A percentile compares a stretch with the other conserved stretches of the same genome.
phyloP scores from a whole-genome alignment of 1,140 invertebrate species.

The Danaus plexippus region DNA sequence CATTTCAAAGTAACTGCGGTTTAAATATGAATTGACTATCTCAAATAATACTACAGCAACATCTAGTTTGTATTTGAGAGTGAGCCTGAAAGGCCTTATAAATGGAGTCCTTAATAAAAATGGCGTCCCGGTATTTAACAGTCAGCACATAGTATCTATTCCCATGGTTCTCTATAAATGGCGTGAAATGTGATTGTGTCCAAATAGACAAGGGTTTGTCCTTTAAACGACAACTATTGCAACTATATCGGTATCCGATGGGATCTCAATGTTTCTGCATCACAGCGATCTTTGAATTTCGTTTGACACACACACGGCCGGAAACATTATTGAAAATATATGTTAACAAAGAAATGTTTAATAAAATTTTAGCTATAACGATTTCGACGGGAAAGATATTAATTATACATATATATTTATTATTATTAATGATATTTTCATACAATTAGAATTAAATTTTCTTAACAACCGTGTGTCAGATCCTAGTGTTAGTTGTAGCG shows the following conservation, averaged over 20 bases:
- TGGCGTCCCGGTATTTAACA: no score
- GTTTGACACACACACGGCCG: conserved; percentile 24
- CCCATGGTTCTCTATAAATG: neutral
- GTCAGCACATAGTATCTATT: no score
- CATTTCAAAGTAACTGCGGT: no score
- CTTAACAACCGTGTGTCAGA: neutral
- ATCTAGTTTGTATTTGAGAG: no score
- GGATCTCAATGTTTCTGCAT: conserved; percentile 52
- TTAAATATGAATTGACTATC: no score
- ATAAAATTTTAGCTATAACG: no score
- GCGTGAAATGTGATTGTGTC: conserved; percentile 48
- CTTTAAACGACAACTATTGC: conserved; percentile 62
- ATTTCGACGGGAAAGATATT: neutral
- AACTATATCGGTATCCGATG: conserved; percentile 46
- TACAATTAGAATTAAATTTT: no score
- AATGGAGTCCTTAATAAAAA: no score
- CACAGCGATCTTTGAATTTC: conserved; percentile 35
- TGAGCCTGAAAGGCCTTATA: no score
- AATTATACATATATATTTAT: neutral
- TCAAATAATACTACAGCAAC: no score
- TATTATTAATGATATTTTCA: neutral
- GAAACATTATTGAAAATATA: neutral
- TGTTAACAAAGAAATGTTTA: no score
- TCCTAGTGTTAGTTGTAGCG: conserved; percentile 8
- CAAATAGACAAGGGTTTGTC: conserved; percentile 62